Conservation (phyloP, 1,140 invertebrate genomes). For the Nomia melanderi region DNA sequence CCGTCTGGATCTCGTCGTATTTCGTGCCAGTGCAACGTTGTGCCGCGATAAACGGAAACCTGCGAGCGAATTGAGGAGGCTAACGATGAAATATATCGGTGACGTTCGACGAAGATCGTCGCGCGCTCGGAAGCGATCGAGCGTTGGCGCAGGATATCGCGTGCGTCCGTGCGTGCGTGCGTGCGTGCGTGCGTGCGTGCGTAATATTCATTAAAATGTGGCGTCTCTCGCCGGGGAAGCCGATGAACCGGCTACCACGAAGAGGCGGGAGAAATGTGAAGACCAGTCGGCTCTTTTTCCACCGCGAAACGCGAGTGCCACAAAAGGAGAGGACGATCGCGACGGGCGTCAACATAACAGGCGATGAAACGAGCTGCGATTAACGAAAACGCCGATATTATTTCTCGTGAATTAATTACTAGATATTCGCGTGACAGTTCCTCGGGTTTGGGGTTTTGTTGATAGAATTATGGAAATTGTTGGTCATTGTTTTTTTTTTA, state of each 20-base stretch:
- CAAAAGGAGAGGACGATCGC: conserved; percentile 8
- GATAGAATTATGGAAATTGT: too few relatives aligned
- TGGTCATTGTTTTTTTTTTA: too few relatives aligned
- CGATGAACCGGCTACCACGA: conserved; percentile 45
- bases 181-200: conserved; percentile 46
- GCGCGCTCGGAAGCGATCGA: conserved; percentile 36
- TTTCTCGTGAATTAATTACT: too few relatives aligned
- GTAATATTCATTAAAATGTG: conserved; percentile 65
- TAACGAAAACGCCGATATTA: neutral
- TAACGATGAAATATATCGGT: conserved; percentile 45
- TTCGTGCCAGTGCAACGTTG: neutral
- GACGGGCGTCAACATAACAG: neutral
- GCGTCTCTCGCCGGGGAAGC: conserved; percentile 45
- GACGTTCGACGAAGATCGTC: conserved; percentile 16
- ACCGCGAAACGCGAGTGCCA: neutral
- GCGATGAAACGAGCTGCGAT: neutral
- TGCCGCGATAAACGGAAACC: neutral
- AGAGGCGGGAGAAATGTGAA: conserved; percentile 10
- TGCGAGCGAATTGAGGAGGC: neutral
- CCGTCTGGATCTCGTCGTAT: neutral
- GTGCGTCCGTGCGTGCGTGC: conserved; percentile 60
- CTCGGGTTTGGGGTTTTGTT: too few relatives aligned
- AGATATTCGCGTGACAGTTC: too few relatives aligned
- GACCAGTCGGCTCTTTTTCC: conserved; percentile 29
- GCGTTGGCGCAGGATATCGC: conserved; percentile 41